Evolutionary conservation across 2,888 invertebrate genomes (phyloP).

Genomic region (Xanthorhoe designata): DNA sequence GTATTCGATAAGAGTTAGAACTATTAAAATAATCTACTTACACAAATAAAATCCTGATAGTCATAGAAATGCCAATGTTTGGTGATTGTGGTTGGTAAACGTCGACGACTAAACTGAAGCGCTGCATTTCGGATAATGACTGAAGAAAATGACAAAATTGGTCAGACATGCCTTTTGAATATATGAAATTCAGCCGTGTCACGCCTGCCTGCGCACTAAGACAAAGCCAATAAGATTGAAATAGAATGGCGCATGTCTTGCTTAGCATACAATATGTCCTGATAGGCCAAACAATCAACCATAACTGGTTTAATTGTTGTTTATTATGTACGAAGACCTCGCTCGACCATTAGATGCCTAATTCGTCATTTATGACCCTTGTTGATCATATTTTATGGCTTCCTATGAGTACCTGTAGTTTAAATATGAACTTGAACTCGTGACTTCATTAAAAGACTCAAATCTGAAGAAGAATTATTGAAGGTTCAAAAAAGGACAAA

Average conservation of each 20-base stretch:
- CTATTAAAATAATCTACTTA: too few species aligned
- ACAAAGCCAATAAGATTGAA: constrained; percentile 39
- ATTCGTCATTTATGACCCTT: constrained; percentile 21
- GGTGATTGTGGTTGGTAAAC: too few species aligned
- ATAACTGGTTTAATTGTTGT: constrained; percentile 43
- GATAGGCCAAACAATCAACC: constrained; percentile 45
- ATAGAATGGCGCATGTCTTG: constrained; percentile 39
- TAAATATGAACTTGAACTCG: constrained; percentile 9
- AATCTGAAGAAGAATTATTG: too few species aligned
- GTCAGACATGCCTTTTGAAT: constrained; percentile 12
- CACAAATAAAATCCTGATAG: too few species aligned
- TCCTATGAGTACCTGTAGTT: constrained; percentile 7
- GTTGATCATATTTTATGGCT: constrained; percentile 16
- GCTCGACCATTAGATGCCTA: constrained; percentile 22
- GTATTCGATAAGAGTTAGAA: too few species aligned
- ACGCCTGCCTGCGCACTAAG: constrained; percentile 22
- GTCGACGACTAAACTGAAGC: too few species aligned
- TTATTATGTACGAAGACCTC: constrained; percentile 30
- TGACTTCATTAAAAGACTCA: neutral
- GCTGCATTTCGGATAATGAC: too few species aligned
- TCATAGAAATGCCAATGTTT: too few species aligned
- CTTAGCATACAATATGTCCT: constrained; percentile 49
- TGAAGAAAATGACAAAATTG: neutral
- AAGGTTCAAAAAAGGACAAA: too few species aligned
- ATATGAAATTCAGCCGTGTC: constrained; percentile 17